These are phyloP conservation scores for Poecilia velifera DNA, from an alignment of 2,797 vertebrate species.

Conservation along the genomic window DNA sequence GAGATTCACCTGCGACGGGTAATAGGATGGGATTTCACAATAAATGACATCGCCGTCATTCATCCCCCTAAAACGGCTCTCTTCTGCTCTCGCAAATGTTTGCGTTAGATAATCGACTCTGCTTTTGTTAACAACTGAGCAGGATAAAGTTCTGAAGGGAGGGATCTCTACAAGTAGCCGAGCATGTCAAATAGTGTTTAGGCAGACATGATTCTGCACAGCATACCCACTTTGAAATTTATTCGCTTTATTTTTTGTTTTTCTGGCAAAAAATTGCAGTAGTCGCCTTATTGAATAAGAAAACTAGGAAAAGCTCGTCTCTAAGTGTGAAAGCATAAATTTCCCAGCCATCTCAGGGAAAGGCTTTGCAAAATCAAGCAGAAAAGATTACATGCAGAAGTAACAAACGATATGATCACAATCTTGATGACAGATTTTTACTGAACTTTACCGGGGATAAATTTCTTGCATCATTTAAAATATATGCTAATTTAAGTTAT, in stretches of 20 bases:
- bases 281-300: not conserved
- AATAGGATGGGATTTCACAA: conserved; percentile 72
- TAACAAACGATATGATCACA: not conserved
- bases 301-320: conserved; percentile 2
- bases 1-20: conserved; percentile 67
- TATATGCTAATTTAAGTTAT: not conserved
- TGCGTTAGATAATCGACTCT: conserved; percentile 65
- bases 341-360: not conserved
- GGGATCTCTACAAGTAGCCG: conserved; percentile 9
- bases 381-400: conserved; percentile 36
- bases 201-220: conserved; percentile 12
- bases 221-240: not conserved
- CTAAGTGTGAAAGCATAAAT: conserved; percentile 2
- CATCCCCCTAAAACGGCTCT: conserved; percentile 31
- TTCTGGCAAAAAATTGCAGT: conserved; percentile 10
- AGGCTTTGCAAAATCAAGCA: not conserved
- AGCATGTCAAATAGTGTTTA: conserved; percentile 11
- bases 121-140: conserved; percentile 51
- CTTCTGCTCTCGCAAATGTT: conserved; percentile 37
- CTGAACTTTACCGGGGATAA: not conserved
- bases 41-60: conserved; percentile 72
- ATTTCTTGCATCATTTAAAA: not conserved
- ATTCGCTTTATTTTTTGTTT: not conserved
- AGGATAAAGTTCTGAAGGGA: conserved; percentile 38
- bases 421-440: not conserved